These are phyloP conservation scores for Zeuzera pyrina DNA, from an alignment of 2,888 invertebrate species.

Conservation along the genomic window DNA sequence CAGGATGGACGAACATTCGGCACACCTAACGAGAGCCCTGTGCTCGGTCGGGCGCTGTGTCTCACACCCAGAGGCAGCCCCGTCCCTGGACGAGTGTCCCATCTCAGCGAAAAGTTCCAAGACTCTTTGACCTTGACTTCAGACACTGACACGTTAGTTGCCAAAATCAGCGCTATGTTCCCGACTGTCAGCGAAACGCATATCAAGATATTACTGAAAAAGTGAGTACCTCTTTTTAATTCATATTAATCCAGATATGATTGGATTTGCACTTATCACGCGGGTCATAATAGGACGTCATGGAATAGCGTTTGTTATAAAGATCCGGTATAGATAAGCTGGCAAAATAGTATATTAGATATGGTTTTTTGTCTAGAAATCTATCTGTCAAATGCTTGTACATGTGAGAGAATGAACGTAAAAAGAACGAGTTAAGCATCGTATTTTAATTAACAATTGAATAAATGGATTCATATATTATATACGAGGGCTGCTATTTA, in stretches of 20 bases:
- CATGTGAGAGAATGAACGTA: background rate
- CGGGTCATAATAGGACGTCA: no score
- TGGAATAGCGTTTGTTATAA: no score
- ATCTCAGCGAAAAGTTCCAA: slow-evolving; percentile 65
- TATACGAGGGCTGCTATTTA: no score
- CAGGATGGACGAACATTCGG: slow-evolving; percentile 49
- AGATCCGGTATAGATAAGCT: no score
- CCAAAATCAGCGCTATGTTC: slow-evolving; percentile 89
- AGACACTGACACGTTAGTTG: slow-evolving; percentile 82
- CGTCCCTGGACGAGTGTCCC: slow-evolving; percentile 59
- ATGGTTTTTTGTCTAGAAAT: background rate
- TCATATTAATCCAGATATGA: background rate
- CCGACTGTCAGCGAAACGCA: slow-evolving; percentile 93
- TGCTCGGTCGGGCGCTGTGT: slow-evolving; percentile 57
- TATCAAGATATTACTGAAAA: slow-evolving; percentile 87
- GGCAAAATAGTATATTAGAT: background rate
- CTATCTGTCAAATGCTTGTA: no score
- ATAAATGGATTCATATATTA: no score
- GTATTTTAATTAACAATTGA: no score
- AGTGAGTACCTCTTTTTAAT: slow-evolving; percentile 75
- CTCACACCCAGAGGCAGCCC: slow-evolving; percentile 66
- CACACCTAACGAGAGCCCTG: slow-evolving; percentile 58
- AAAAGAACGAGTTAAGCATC: no score
- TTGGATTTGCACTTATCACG: no score
- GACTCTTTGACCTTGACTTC: slow-evolving; percentile 77